A percentile compares a stretch with the other conserved stretches of the same genome.
Conservation (phyloP, 2,888 invertebrate genomes). For the Malacosoma neustria region DNA sequence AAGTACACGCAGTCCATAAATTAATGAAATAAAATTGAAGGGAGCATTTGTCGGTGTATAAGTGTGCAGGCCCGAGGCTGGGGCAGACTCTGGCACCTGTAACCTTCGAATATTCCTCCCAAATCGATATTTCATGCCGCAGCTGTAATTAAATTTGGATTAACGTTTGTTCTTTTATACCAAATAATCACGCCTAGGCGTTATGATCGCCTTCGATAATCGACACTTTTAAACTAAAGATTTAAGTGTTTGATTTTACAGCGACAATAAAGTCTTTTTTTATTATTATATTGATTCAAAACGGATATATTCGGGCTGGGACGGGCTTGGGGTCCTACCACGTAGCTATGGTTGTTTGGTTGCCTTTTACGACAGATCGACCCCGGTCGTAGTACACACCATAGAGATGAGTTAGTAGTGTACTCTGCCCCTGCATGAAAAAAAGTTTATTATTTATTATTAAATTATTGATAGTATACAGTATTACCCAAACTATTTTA, state of each 20-base stretch:
- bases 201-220: conserved; percentile 30
- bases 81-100: conserved; percentile 63
- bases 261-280: no score
- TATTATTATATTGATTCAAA: no score
- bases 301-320: no score
- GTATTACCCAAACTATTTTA: no score
- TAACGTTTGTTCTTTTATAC: conserved; percentile 30
- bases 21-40: conserved; percentile 34
- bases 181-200: conserved; percentile 54
- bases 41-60: conserved; percentile 21
- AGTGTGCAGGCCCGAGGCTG: conserved; percentile 49
- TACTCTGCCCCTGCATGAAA: no score
- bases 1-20: conserved; percentile 35
- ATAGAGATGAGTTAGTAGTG: no score
- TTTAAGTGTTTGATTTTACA: conserved; percentile 15
- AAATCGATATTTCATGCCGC: conserved; percentile 65
- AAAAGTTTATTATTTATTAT: no score
- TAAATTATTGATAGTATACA: no score
- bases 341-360: no score
- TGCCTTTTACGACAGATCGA: no score
- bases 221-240: conserved; percentile 34
- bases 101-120: conserved; percentile 51
- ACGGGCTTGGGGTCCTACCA: no score
- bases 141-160: conserved; percentile 64
- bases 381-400: no score